These are phyloP conservation scores for Ivindomyrus marchei DNA, from an alignment of 2,113 vertebrate species.

Conservation along the genomic window DNA sequence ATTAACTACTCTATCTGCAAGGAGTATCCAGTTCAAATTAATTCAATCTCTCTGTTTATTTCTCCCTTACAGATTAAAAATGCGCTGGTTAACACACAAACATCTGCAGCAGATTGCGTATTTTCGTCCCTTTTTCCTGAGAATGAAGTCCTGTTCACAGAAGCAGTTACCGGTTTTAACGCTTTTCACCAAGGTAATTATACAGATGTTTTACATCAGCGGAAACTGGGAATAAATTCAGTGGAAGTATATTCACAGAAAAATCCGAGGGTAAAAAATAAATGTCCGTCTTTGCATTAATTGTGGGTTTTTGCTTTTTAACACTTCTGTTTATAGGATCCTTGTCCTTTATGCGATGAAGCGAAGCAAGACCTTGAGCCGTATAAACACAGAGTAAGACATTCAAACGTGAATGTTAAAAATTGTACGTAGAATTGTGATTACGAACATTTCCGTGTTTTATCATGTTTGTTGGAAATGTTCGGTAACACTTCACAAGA, in stretches of 20 bases:
- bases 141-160: slow-evolving; percentile 38
- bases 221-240: background rate
- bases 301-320: background rate
- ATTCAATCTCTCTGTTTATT: background rate
- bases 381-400: slow-evolving; percentile 64
- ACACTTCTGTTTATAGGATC: slow-evolving; percentile 51
- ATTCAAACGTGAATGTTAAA: background rate
- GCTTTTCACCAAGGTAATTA: slow-evolving; percentile 77
- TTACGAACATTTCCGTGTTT: background rate
- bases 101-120: slow-evolving; percentile 26
- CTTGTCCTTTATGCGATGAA: slow-evolving; percentile 76
- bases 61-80: slow-evolving; percentile 29
- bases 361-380: slow-evolving; percentile 71
- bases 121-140: slow-evolving; percentile 35
- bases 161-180: slow-evolving; percentile 62
- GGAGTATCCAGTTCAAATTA: background rate
- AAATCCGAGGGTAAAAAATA: background rate
- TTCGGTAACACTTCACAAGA: background rate
- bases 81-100: slow-evolving; percentile 26
- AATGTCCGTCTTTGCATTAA: background rate
- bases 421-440: background rate
- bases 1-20: background rate
- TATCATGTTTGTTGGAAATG: background rate
- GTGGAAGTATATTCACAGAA: background rate
- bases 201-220: background rate